A percentile compares a stretch with the other conserved stretches of the same genome.
Conservation (phyloP, 2,797 vertebrate genomes). For the Urosaurus nigricauda region DNA sequence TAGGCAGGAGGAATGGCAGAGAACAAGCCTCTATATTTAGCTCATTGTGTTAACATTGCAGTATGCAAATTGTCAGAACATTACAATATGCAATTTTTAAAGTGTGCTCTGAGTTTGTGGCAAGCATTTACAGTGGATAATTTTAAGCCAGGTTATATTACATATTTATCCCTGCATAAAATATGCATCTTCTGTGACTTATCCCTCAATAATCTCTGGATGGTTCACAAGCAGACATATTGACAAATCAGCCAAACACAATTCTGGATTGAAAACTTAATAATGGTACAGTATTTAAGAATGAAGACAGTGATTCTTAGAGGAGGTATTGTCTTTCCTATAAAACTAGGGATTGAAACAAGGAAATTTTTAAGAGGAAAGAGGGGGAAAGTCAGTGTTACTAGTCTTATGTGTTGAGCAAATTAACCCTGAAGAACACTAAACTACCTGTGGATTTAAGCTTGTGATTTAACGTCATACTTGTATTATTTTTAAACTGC, state of each 20-base stretch:
- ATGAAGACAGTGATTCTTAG: neutral
- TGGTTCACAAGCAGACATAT: neutral
- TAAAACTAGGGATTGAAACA: neutral
- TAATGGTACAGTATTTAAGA: neutral
- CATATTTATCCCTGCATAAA: neutral
- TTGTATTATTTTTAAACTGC: neutral
- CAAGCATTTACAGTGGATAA: neutral
- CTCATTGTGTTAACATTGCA: neutral
- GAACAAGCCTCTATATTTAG: neutral
- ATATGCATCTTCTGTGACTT: neutral
- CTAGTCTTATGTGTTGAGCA: neutral
- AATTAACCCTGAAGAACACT: neutral
- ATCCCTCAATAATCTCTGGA: neutral
- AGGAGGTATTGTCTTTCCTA: neutral
- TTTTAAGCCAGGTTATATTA: too few relatives aligned
- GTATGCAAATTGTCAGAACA: too few relatives aligned
- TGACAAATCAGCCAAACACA: neutral
- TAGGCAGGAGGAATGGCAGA: neutral
- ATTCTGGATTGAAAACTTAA: slow-evolving; percentile 4
- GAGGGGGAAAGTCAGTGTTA: too few relatives aligned
- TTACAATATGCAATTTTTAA: too few relatives aligned
- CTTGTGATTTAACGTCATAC: neutral
- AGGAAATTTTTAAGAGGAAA: too few relatives aligned
- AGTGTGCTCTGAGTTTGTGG: too few relatives aligned
- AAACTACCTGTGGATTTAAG: neutral